These are phyloP conservation scores for Chaetogeoica ovagalla DNA, from an alignment of 2,888 invertebrate species.

Conservation along the genomic window DNA sequence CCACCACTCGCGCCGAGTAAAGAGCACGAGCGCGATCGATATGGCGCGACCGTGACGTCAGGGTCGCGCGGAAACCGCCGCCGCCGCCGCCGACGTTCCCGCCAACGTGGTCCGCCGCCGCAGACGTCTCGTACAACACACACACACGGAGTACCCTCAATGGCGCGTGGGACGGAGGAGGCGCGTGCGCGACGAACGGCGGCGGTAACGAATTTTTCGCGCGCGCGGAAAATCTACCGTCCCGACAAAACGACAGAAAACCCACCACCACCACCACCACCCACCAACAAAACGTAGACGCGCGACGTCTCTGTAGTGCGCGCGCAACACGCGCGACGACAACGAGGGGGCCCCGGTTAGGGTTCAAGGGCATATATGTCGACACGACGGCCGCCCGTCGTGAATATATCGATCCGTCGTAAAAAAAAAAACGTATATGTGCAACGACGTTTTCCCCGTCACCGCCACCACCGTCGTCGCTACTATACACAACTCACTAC, in stretches of 20 bases:
- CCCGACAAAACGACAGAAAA: not conserved
- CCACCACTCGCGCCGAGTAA: not conserved
- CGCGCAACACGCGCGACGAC: slow-evolving; percentile 1
- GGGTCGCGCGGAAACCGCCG: not conserved
- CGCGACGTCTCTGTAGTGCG: slow-evolving; percentile 3
- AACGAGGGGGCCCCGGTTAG: slow-evolving; percentile 46
- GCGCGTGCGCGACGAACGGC: not conserved
- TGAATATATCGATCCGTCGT: slow-evolving; percentile 36
- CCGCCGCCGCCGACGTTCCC: slow-evolving; percentile 16
- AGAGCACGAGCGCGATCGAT: slow-evolving; percentile 23
- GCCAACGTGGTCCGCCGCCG: slow-evolving; percentile 33
- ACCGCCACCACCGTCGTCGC: not conserved
- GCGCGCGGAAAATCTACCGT: slow-evolving; percentile 45
- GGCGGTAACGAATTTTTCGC: slow-evolving; percentile 25
- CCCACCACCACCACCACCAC: not conserved
- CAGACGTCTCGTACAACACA: not conserved
- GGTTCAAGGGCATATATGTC: slow-evolving; percentile 51
- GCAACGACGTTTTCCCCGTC: not conserved
- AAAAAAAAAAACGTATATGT: slow-evolving; percentile 6
- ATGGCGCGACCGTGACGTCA: slow-evolving; percentile 16
- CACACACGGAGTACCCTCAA: not conserved
- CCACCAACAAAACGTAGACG: not conserved
- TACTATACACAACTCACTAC: not conserved
- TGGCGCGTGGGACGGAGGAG: not conserved
- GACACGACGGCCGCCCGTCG: slow-evolving; percentile 9